Evolutionary conservation across 2,888 invertebrate genomes (phyloP).

Genomic region (Erynnis tages): DNA sequence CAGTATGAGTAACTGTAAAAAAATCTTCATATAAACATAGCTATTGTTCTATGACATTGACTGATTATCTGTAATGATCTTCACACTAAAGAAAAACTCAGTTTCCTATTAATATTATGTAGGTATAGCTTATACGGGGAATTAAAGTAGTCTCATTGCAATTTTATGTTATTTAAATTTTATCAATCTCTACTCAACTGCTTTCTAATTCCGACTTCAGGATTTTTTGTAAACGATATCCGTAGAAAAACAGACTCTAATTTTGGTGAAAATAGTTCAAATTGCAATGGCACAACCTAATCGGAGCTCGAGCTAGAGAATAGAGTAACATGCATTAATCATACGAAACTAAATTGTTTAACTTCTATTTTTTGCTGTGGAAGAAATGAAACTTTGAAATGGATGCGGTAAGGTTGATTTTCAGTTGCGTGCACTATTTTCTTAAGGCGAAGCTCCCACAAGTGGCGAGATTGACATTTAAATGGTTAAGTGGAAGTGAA

Average conservation of each 20-base stretch:
- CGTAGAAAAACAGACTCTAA: slow-evolving; percentile 33
- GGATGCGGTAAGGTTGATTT: slow-evolving; percentile 37
- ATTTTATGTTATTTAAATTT: slow-evolving; percentile 64
- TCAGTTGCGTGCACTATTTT: slow-evolving; percentile 28
- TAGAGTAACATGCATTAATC: slow-evolving; percentile 71
- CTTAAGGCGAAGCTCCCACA: slow-evolving; percentile 54
- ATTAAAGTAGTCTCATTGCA: slow-evolving; percentile 48
- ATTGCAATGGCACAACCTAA: slow-evolving; percentile 32
- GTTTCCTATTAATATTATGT: slow-evolving; percentile 36
- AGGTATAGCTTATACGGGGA: slow-evolving; percentile 38
- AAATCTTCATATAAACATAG: slow-evolving; percentile 31
- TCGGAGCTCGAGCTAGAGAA: slow-evolving; percentile 36
- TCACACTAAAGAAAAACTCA: slow-evolving; percentile 39
- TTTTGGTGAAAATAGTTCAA: slow-evolving; percentile 33
- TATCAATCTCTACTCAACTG: slow-evolving; percentile 59
- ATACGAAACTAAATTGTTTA: slow-evolving; percentile 74
- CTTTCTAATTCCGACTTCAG: slow-evolving; percentile 58
- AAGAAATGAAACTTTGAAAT: slow-evolving; percentile 39
- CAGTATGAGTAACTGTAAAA: slow-evolving; percentile 28
- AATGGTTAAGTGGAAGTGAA: slow-evolving; percentile 80
- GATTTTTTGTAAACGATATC: slow-evolving; percentile 32
- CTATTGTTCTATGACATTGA: slow-evolving; percentile 46
- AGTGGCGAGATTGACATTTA: slow-evolving; percentile 75
- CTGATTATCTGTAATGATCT: slow-evolving; percentile 42
- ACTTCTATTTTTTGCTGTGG: slow-evolving; percentile 11